Evolutionary conservation across 2,797 vertebrate genomes (phyloP).

Genomic region (Darevskia nairensis): DNA sequence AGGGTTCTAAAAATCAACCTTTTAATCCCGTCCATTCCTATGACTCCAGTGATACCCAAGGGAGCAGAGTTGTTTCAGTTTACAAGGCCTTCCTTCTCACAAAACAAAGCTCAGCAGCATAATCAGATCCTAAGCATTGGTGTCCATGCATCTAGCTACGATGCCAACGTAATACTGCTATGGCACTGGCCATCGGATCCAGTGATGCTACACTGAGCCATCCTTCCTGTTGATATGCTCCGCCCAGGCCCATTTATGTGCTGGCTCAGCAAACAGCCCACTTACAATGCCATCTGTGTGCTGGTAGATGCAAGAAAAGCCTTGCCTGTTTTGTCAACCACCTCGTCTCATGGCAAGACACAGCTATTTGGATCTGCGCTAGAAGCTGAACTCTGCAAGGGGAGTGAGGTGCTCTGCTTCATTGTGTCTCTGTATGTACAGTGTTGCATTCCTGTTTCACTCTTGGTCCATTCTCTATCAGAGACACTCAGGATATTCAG

Average conservation of each 20-base stretch:
- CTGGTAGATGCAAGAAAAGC: background rate
- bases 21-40: background rate
- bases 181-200: too few species aligned
- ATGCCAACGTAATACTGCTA: background rate
- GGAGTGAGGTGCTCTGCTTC: background rate
- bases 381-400: background rate
- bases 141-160: too few species aligned
- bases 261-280: background rate
- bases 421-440: background rate
- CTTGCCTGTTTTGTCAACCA: background rate
- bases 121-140: background rate
- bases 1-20: background rate
- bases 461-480: background rate
- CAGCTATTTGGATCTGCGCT: background rate
- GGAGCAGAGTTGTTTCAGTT: background rate
- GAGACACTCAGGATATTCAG: constrained; percentile 48
- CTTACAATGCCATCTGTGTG: background rate
- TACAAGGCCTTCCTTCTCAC: background rate
- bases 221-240: background rate
- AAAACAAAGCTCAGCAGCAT: background rate
- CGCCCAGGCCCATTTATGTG: background rate
- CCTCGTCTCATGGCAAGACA: background rate
- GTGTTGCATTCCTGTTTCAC: background rate
- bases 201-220: background rate
- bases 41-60: background rate